Evolutionary conservation across 2,113 vertebrate genomes (phyloP).

Genomic region (Mormoops blainvillei): DNA sequence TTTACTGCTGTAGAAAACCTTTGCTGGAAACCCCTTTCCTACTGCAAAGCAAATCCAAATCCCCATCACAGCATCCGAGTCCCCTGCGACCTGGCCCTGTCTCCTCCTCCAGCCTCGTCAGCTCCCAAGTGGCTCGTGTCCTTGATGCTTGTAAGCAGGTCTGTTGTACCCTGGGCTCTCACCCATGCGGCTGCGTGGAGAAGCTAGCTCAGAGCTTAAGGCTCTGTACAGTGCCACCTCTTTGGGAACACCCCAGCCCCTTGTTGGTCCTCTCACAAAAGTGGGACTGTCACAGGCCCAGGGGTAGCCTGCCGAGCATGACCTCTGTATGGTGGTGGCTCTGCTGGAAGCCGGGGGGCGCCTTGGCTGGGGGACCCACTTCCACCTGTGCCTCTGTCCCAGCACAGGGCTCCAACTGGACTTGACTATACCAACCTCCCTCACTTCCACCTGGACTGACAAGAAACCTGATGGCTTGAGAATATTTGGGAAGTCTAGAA

Average conservation of each 20-base stretch:
- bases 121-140: not conserved
- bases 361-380: not conserved
- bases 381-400: not conserved
- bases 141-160: not conserved
- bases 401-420: not conserved
- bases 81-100: not conserved
- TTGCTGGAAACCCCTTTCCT: not conserved
- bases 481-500: not conserved
- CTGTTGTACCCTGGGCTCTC: not conserved
- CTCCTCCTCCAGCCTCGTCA: rapidly evolving
- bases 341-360: not conserved
- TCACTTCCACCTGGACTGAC: not conserved
- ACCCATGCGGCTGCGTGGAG: rapidly evolving
- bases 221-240: rapidly evolving
- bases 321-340: rapidly evolving
- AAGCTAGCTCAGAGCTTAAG: not conserved
- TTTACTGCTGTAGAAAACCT: not conserved
- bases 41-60: not conserved
- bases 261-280: not conserved
- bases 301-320: not conserved
- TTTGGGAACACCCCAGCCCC: rapidly evolving
- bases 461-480: not conserved
- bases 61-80: not conserved
- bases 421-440: not conserved
- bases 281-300: not conserved